Evolutionary conservation across 2,888 invertebrate genomes (phyloP), one percentile per base, ranked within the genome.

Genomic region (Piscicola geometra): DNA sequence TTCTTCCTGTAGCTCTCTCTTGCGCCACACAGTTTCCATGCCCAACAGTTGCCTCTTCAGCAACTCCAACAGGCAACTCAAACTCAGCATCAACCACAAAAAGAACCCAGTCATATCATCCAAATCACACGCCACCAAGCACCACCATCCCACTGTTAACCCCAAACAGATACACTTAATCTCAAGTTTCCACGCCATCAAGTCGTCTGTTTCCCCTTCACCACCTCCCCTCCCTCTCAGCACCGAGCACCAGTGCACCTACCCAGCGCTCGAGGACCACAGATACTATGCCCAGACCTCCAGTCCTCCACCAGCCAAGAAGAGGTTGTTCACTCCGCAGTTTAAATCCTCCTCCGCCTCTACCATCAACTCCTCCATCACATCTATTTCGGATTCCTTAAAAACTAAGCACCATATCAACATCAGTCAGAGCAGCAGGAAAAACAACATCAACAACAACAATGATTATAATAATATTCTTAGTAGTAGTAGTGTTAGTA

Each of bases 1-100:
- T 15, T 52, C 77, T 12, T 71, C 77, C 21, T 77, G 77, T 60
- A 47, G 75, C n/a, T 47, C 77, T 9, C 47, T 77, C 30, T 35
- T 77, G 0, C 77, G 77, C 32, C 77, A 77, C 41, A 75, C 77
- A 0, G 77, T 69, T 12, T 71, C 77, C 1, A 71, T 77, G 32
- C 77, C 75, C 18, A 75, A 47, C 52, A 69, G 28, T 12, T 33
- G 73, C 3, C 18, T 73, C 25, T 21, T 60, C 1, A 18, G n/a
- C 9, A n/a, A 47, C 35, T 52, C 35, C 47, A 73, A 67, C 30
- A 67, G 35, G n/a, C 32, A 67, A 3, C 35, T 67, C 30, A 56
- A 56, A 56, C 67, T 73, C 21, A 64, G n/a, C 9, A 33, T 71
- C 30, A 28, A 50, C 56, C 15, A 25, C 25, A 52, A 52, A 3